A percentile compares a stretch with the other conserved stretches of the same genome.
phyloP scores from a whole-genome alignment of 1,140 invertebrate species.

The Sitophilus oryzae region DNA sequence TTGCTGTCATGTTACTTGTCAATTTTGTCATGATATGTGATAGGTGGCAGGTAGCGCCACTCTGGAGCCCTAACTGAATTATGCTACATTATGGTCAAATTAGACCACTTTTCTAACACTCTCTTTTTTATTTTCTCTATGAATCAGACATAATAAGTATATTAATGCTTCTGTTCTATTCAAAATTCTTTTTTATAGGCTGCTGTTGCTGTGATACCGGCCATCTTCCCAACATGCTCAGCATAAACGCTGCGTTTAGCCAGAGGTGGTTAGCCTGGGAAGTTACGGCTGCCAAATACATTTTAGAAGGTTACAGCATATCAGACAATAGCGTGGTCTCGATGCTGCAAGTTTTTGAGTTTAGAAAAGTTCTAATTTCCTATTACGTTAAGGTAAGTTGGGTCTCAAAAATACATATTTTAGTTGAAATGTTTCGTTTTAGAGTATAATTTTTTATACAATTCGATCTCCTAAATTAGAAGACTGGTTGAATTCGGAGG shows the following conservation, averaged over 20 bases:
- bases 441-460: constrained; percentile 97
- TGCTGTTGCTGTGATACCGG: constrained; percentile 89
- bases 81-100: no score
- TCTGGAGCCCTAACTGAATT: no score
- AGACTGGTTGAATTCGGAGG: constrained; percentile 78
- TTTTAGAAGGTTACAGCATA: constrained; percentile 96
- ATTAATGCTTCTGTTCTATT: not conserved
- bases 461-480: constrained; percentile 82
- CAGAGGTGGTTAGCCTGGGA: constrained; percentile 98
- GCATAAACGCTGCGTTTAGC: constrained; percentile 93
- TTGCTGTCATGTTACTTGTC: no score
- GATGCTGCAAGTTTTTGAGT: constrained; percentile 96
- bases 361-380: constrained; percentile 91
- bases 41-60: no score
- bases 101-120: no score
- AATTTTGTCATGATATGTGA: no score
- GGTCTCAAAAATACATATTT: not conserved
- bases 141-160: constrained; percentile 3
- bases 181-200: constrained; percentile 44
- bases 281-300: constrained; percentile 88
- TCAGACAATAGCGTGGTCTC: constrained; percentile 94
- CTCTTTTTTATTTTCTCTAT: no score
- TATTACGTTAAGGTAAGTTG: constrained; percentile 90
- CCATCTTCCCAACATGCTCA: constrained; percentile 82
- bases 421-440: no score